These are phyloP conservation scores for Muscicapa adusta DNA, from an alignment of 2,113 vertebrate genomes.

Conservation along the genomic window DNA sequence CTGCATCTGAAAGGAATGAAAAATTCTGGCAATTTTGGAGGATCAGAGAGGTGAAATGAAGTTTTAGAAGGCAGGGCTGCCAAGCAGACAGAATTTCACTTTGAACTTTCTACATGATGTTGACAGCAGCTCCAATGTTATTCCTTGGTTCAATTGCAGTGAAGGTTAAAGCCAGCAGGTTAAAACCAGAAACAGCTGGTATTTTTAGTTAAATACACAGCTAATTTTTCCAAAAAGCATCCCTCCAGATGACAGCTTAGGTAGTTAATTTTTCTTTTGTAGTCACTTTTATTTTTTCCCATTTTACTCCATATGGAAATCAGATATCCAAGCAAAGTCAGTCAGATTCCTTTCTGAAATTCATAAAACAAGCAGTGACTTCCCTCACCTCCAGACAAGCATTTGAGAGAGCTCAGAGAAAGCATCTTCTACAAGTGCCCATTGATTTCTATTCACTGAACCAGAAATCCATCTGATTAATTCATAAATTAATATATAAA, in stretches of 20 bases:
- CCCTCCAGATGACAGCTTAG: neutral
- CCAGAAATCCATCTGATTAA: neutral
- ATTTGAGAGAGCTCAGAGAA: neutral
- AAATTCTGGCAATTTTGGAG: neutral
- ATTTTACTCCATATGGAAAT: neutral
- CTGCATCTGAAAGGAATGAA: neutral
- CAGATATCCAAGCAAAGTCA: neutral
- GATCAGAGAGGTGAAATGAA: neutral
- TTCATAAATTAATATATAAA: neutral
- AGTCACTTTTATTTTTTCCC: accelerated
- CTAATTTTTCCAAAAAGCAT: neutral
- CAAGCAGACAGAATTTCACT: neutral
- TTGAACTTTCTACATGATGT: accelerated
- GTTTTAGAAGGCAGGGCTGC: neutral
- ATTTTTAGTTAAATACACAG: neutral
- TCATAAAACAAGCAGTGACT: neutral
- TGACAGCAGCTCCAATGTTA: neutral
- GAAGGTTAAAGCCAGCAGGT: neutral
- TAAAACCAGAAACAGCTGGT: neutral
- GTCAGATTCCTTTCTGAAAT: neutral
- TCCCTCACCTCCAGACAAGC: neutral
- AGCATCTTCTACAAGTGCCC: neutral
- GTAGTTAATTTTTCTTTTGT: neutral
- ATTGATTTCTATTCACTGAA: neutral
- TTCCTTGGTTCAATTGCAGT: neutral